Base-by-base conservation (phyloP, 2,113 vertebrate species). In the Hipposideros armiger region DNA sequence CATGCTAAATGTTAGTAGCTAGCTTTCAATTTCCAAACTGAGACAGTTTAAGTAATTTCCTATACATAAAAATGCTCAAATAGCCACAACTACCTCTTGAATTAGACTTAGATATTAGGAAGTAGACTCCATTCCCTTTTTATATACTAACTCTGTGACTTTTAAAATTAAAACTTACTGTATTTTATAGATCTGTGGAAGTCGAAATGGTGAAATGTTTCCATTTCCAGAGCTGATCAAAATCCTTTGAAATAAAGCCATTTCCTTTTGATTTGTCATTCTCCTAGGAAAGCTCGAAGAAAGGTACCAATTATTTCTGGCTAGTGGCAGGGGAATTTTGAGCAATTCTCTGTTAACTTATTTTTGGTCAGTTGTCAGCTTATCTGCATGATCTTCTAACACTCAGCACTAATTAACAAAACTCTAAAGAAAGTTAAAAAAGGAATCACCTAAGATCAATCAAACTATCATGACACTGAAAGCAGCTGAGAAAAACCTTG, bases 271-370 rank as follows among this genome's bases (percentile, higher is more conserved):
- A 26, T 94, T 93, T 95, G 69, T 80, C 78, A 64, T 94, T 93
- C 84, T 96, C 52, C n/a, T 50, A 69, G 83, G 82, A 91, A 96
- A 97, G 70, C 91, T 89, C 88, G 56, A 96, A 93, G 76, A 92
- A 89, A 84, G 73, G 58, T 94, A 94, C 94, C 90, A 97, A 96
- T 97, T 97, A 97, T 91, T 97, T 95, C 88, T 97, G 70, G 93
- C 52, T 77, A 74, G 85, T 52, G 19, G 64, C 90, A 96, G 88
- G 91, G 92, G 88, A 95, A 47, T 97, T 97, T 96, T 80, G 81
- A 96, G 64, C n/a, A 78, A 47, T 42, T 92, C 64, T 93, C 52
- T 89, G 80, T 95, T 76, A 96, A 88, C 22, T 50, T 87, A 69
- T 50, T 93, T 97, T 94, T 76, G 90, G 94, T 85, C 85, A 92